Evolutionary conservation across 2,888 invertebrate genomes (phyloP), one percentile per base, ranked within the genome.

Genomic region (Halictus quadricinctus): DNA sequence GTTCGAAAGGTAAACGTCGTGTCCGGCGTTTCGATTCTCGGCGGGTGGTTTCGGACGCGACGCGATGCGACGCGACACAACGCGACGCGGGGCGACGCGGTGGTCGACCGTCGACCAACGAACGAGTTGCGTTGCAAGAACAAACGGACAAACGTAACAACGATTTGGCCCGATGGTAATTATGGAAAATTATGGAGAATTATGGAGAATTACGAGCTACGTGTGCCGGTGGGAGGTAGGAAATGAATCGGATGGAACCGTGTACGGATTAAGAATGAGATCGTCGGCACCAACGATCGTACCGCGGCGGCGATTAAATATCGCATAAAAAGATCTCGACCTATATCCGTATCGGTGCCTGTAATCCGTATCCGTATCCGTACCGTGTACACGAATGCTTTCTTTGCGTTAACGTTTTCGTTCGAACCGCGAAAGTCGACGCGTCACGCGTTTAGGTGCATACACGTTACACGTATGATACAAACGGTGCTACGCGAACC

Each of bases 401-500:
- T 69, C 15, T 5, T n/a, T n/a, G 21, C 36, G 15, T 60, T 82
- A 74, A 86, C 29, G 77, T 72, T 60, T 72, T 75, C 60, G 46
- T 80, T 36, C 36, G 54, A 78, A 6, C 66, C 21, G 76, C 48
- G 58, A 29, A 15, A 50, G 46, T 79, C 69, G 66, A 43, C 43
- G 70, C 25, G 43, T 64, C 29, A 29, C 64, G 29, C 29, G 15
- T 64, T 29, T 74, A 60, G 54, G n/a, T 86, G 78, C 73, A 73
- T 25, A 36, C 66, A 21, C 66, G 41, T 79, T 48, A 66, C 60
- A 46, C 48, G 46, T 76, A 79, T 76, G 58, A 41, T 86, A 86
- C 79, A 79, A 85, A 72, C 46, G 66, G 54, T 29, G 64, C 15
- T 2, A 18, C 54, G 58, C 80, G 79, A 91, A 91, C 93, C 91